Evolutionary conservation across 2,797 vertebrate species (phyloP), one percentile per base, ranked within the genome.

Genomic region (Dicrostonyx torquatus): DNA sequence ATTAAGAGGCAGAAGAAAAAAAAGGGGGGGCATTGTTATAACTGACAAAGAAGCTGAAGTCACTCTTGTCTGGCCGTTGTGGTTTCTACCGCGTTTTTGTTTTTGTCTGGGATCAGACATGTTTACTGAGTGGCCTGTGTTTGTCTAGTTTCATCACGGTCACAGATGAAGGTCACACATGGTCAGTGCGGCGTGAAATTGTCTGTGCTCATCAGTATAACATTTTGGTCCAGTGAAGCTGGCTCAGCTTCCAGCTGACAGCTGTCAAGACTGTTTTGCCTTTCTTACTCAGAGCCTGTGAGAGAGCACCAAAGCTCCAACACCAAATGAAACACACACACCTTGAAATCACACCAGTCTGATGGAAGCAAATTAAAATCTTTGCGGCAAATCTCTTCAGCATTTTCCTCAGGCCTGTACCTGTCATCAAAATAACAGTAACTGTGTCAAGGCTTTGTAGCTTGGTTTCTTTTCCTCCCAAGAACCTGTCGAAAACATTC

Each of bases 31-130:
- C 83, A 37, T 80, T 12, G 31, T 24, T 78, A 1, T 50, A 87
- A 45, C 9, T 48, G 66, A 66, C 78, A 18, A 68, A 79, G n/a
- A 64, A 15, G 34, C 5, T 24, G 1, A 43, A 82, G 66, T 58
- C 62, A 26, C 58, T 89, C 31, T 0, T 60, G 60, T 91, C 80
- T 87, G 79, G n/a, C 72, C 43, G 1, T 68, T 60, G 87, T 86
- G 77, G 64, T 95, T 88, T 91, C 40, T 72, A 70, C 5, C 1
- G 20, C 48, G 50, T 80, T 96, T 93, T 90, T 91, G 26, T 75
- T 95, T 96, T 91, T 58, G 90, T 92, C 85, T 96, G 78, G 34
- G 40, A 55, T 89, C 60, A 92, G 62, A 58, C 22, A 48, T 88
- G 90, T 95, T 95, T 97, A 90, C 50, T 79, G 50, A 89, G 22